These are phyloP conservation scores for Salvator merianae DNA, from an alignment of 2,113 vertebrate genomes.

Conservation along the genomic window DNA sequence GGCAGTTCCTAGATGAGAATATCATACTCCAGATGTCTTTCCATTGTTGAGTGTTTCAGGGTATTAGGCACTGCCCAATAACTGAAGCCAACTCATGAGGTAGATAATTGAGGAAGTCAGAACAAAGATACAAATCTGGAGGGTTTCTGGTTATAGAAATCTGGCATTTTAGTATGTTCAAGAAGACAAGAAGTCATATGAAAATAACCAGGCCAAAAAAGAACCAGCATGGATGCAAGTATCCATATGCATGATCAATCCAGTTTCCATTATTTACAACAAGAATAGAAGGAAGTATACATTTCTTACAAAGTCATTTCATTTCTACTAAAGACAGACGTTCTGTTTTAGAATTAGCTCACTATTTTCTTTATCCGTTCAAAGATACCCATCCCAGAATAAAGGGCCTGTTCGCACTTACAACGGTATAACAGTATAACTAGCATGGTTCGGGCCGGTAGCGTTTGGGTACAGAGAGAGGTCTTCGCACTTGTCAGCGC, in stretches of 20 bases:
- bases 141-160: neutral
- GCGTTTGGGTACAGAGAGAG: no score
- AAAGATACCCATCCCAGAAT: neutral
- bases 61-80: neutral
- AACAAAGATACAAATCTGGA: neutral
- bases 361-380: neutral
- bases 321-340: neutral
- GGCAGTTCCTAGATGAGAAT: slow-evolving; percentile 10
- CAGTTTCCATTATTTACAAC: neutral
- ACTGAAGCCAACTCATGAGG: neutral
- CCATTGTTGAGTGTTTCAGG: neutral
- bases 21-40: neutral
- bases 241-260: neutral
- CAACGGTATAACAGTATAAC: no score
- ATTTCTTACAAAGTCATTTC: no score
- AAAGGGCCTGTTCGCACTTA: no score
- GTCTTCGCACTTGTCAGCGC: no score
- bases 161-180: neutral
- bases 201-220: neutral
- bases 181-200: no score
- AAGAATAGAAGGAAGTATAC: neutral
- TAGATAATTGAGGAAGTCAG: neutral
- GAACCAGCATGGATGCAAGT: neutral
- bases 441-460: no score
- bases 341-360: neutral